Evolutionary conservation across 1,140 invertebrate genomes (phyloP).

Genomic region (Ceratosolen solmsi): DNA sequence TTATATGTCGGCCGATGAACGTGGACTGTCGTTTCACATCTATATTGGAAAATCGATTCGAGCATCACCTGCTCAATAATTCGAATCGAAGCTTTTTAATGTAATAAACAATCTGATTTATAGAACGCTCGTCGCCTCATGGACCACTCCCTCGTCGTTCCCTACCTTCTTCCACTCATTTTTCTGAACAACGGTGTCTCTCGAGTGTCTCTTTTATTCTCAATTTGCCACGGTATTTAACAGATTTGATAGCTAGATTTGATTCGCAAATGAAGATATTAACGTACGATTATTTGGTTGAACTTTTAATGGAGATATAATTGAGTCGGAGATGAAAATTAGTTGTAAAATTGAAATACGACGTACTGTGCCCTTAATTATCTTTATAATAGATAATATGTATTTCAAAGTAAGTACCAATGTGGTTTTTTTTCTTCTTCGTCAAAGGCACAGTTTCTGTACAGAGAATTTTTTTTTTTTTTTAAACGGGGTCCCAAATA

Average conservation of each 20-base stretch:
- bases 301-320: too few relatives aligned
- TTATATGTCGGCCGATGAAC: neutral
- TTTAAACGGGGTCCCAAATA: too few relatives aligned
- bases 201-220: neutral
- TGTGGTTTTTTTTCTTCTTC: too few relatives aligned
- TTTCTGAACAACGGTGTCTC: neutral
- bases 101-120: conserved; percentile 39
- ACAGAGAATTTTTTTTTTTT: too few relatives aligned
- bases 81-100: conserved; percentile 26
- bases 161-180: neutral
- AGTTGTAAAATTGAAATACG: too few relatives aligned
- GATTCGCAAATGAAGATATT: neutral
- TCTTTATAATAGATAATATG: too few relatives aligned
- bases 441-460: too few relatives aligned
- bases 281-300: neutral
- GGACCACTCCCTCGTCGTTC: neutral
- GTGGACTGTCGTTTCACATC: neutral
- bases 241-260: neutral
- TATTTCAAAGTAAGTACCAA: too few relatives aligned
- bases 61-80: neutral
- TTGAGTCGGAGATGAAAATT: too few relatives aligned
- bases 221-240: neutral
- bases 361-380: too few relatives aligned
- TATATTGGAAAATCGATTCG: conserved; percentile 1
- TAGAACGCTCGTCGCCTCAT: neutral